phyloP scores from a whole-genome alignment of 1,140 invertebrate species.

The Magallana ariakensis region DNA sequence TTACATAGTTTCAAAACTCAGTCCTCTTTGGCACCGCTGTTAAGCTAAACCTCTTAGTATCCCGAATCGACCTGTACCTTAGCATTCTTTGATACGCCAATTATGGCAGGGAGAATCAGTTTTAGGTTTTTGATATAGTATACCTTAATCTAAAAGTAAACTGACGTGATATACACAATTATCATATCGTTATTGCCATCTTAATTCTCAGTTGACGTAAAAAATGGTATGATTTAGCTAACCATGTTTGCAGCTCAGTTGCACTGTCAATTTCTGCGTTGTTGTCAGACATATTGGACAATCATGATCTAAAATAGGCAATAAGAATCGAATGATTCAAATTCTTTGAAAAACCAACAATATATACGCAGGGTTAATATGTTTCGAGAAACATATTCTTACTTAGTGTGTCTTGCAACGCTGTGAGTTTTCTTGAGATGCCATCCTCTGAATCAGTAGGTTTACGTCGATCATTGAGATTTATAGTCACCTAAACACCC shows the following conservation, averaged over 20 bases:
- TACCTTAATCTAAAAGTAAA: background rate
- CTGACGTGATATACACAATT: background rate
- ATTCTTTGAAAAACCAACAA: background rate
- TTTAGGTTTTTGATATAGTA: background rate
- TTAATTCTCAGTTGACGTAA: background rate
- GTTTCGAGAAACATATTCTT: background rate
- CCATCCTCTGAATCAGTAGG: too few relatives aligned
- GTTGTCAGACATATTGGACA: constrained; percentile 3
- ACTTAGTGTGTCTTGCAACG: background rate
- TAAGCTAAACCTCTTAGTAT: background rate
- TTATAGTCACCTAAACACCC: too few relatives aligned
- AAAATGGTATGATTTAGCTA: background rate
- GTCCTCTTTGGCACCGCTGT: too few relatives aligned
- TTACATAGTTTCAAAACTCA: too few relatives aligned
- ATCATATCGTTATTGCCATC: background rate
- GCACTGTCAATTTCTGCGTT: background rate
- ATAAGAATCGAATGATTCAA: background rate
- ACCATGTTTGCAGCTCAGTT: constrained; percentile 3
- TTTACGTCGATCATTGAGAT: too few relatives aligned
- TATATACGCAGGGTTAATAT: background rate
- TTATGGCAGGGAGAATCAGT: too few relatives aligned
- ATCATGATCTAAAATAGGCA: background rate
- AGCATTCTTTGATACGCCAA: background rate
- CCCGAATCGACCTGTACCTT: too few relatives aligned
- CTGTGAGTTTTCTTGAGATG: background rate